Evolutionary conservation across 2,888 invertebrate genomes (phyloP), one percentile per base, ranked within the genome.

Genomic region (Chalcosyrphus nemorum): DNA sequence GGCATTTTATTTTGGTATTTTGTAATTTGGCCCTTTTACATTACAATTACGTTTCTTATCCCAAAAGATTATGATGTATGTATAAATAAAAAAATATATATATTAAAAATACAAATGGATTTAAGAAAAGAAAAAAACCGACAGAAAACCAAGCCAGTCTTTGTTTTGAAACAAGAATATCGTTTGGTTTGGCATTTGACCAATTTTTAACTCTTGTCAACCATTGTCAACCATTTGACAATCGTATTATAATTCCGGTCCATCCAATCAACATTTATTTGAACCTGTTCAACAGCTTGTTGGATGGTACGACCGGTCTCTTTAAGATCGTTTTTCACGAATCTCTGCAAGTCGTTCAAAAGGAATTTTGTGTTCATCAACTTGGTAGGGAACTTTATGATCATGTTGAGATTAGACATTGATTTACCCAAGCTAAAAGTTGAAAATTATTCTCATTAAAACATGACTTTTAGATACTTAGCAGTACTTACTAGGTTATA

Each of bases 191-290:
- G n/a, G n/a, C n/a, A n/a, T n/a, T 27, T 15, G 59, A 38, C 1
- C 11, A 21, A 2, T 52, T 66, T 57, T 84, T 84, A 84, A 59
- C 74, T 86, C 27, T 77, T 56, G 19, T 77, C 74, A 17, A 56
- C 29, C 19, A 88, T 86, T 9, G 85, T 81, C 32, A 98, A 91
- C 98, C 98, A 98, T 32, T 94, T 92, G 2, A 94, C 93, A 77
- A 98, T 96, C 1, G 93, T 93, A 65, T 93, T 92, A 89, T 95
- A 96, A 91, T 97, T 96, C 54, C 92, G 92, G 63, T 94, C 92
- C 93, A 96, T 95, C 98, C 98, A 98, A 86, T 94, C 93, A 0
- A 97, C 95, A 89, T 97, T 97, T 2, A 95, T 94, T 86, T 95
- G 94, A 0, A 95, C 95, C 63, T 95, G 94, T 89, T 98, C 98